Evolutionary conservation across 2,113 vertebrate genomes (phyloP), one percentile per base, ranked within the genome.

Genomic region (Mystacornis crossleyi): DNA sequence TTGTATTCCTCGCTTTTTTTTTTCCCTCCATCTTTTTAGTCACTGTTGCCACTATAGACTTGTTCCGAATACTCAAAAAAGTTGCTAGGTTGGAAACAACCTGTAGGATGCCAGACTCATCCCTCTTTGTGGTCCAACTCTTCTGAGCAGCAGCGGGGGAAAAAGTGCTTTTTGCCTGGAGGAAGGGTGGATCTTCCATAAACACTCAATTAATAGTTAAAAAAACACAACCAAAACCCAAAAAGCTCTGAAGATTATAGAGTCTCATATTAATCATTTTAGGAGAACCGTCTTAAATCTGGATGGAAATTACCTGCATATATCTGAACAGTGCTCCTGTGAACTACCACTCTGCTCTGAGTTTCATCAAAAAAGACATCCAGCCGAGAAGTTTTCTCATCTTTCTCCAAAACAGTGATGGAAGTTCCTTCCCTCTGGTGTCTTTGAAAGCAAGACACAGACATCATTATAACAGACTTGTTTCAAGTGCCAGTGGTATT

Each of bases 301-400:
- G 67, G 25, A 54, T 88, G 42, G 83, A 81, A 90, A 85, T 84
- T 23, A 75, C 53, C 75, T 81, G 64, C 80, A 43, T 40, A 3
- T 74, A 64, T 89, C 69, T 75, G 66, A 91, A 82, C n/a, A 69
- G 23, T 57, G 48, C 40, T 91, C 36, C 58, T 83, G 29, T 77
- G 88, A 94, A 70, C 82, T 92, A 16, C 55, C 54, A 62, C 67
- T 92, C 70, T 77, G 45, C 67, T 88, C 33, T 33, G 67, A 73
- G 58, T 86, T 93, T 93, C 54, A 58, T 93, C 66, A 96, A 82
- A 95, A 90, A 90, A 90, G 58, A 50, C 64, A 77, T 83, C 71
- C 90, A 95, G 64, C 82, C 0, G 12, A 89, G 86, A 74, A 81
- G 75, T 50, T 97, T 88, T 86, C 82, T 95, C 21, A 40, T 92